Conservation (phyloP, 2,113 vertebrate species). For the Bubo blakistoni region DNA sequence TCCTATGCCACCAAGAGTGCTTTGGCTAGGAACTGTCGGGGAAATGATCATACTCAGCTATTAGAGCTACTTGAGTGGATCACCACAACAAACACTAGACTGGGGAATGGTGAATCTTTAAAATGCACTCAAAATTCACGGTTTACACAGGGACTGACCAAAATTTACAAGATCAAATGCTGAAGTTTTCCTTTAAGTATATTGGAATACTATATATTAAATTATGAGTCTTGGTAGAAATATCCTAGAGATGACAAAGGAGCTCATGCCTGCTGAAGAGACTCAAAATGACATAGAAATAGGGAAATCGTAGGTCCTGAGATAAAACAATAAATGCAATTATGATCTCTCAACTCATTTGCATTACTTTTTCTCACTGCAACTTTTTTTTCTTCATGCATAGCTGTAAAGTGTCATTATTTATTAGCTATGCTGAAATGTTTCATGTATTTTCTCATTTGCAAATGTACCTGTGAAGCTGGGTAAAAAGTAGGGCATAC, state of each 20-base stretch:
- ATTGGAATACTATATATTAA: background rate
- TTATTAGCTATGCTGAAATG: background rate
- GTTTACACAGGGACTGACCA: background rate
- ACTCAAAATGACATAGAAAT: background rate
- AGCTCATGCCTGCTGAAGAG: background rate
- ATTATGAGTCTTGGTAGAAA: background rate
- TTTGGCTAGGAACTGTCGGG: background rate
- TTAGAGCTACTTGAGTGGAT: background rate
- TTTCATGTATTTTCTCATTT: background rate
- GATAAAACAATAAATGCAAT: background rate
- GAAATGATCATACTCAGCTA: background rate
- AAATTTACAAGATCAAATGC: background rate
- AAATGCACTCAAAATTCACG: background rate
- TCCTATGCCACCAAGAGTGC: background rate
- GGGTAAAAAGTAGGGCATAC: background rate
- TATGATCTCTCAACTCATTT: background rate
- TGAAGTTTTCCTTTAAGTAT: background rate
- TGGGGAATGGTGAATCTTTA: background rate
- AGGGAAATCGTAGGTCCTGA: background rate
- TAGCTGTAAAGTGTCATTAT: background rate
- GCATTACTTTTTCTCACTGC: background rate
- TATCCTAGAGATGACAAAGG: background rate
- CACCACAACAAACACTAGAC: background rate
- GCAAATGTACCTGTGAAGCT: slow-evolving; percentile 4
- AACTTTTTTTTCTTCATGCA: background rate